A percentile compares a stretch with the other conserved stretches of the same genome.
Evolutionary conservation across 2,797 vertebrate species (phyloP).

Genomic region (Semaprochilodus insignis): DNA sequence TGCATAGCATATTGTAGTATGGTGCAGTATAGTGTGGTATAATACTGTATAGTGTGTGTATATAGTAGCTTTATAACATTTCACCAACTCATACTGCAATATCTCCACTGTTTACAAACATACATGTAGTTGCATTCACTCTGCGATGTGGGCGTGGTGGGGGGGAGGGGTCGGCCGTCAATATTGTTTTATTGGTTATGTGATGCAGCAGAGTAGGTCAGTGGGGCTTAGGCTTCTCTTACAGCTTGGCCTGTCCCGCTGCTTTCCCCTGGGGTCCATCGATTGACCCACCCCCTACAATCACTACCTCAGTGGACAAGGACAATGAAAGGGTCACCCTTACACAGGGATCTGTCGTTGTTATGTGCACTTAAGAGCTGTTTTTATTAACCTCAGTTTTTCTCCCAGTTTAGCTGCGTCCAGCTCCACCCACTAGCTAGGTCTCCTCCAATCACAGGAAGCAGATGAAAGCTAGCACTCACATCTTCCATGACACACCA

Average conservation of each 20-base stretch:
- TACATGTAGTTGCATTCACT: too few species aligned
- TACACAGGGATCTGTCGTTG: background rate
- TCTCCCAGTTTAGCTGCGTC: too few species aligned
- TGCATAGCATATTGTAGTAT: too few species aligned
- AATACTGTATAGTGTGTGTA: too few species aligned
- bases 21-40: too few species aligned
- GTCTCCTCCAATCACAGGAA: too few species aligned
- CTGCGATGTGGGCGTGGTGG: background rate
- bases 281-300: conserved; percentile 9
- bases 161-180: background rate
- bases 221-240: conserved; percentile 19
- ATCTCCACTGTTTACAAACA: too few species aligned
- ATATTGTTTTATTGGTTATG: conserved; percentile 8
- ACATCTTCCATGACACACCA: too few species aligned
- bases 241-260: conserved; percentile 7
- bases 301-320: conserved; percentile 10
- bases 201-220: conserved; percentile 37
- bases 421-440: too few species aligned
- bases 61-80: too few species aligned
- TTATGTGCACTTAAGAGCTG: background rate
- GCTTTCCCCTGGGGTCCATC: conserved; percentile 26
- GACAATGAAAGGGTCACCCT: conserved; percentile 17
- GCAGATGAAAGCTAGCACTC: too few species aligned
- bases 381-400: background rate
- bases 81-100: too few species aligned